Base-by-base conservation (phyloP, 2,888 invertebrate species). In the Mellilla xanthometata region DNA sequence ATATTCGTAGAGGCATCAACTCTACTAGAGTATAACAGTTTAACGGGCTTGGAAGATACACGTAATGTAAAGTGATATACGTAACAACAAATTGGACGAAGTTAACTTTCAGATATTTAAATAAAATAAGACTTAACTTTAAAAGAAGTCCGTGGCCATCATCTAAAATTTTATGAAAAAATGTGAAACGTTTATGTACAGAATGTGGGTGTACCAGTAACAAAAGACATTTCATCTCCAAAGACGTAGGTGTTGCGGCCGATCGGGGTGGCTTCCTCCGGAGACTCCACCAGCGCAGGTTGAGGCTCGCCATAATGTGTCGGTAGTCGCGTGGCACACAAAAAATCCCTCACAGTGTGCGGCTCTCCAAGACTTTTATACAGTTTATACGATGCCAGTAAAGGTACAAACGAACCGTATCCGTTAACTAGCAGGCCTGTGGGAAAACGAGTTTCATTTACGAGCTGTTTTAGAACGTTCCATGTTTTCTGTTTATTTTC, bases 281-380 rank as follows among this genome's bases (percentile, higher is more conserved):
- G 52, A 1, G 64, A 47, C 1, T 81, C 78, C 1, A 70, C 33
- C 1, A 76, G 51, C 1, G 45, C 39, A 2, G 68, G 69, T 41
- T 67, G 72, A 9, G 48, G 34, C 3, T 72, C 62, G 3, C 54
- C 28, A 39, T 61, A 55, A 49, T 84, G 71, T 1, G 76, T 64
- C 2, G 78, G 64, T 7, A 59, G 61, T 6, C 77, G 79, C 12
- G 76, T 66, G 1, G 81, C 76, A 40, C 70, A 63, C 2, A 91
- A 56, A 48, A 89, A 82, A 12, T 64, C 60, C 8, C 82, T 77
- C 8, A 85, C 76, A 0, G 90, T 82, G 48, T 85, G 87, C 0
- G 91, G 90, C 51, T 90, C 88, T 7, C 90, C 91, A 26, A 91
- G 58, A 15, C 58, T 60, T 44, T 68, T 66, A 65, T 90, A 91